These are phyloP conservation scores for Morpho deidamia DNA, from an alignment of 2,888 invertebrate species.

Conservation along the genomic window DNA sequence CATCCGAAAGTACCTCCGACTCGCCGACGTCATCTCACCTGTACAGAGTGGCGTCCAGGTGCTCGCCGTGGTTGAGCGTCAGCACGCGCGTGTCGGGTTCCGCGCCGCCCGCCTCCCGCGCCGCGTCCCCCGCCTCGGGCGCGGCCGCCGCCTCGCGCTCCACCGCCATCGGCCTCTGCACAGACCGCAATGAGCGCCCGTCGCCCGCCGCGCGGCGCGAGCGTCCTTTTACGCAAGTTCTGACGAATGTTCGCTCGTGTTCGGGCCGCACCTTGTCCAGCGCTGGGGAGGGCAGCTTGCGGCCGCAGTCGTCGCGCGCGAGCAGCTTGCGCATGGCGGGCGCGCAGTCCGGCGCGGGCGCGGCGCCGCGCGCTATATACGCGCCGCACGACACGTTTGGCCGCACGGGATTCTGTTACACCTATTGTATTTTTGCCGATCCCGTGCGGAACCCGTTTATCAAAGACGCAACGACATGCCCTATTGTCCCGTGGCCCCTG, in stretches of 20 bases:
- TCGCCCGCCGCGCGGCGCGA: too few species aligned
- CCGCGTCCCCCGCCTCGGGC: background rate
- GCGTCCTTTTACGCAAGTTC: background rate
- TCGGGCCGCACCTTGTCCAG: background rate
- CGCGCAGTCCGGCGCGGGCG: constrained; percentile 20
- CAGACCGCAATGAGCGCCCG: too few species aligned
- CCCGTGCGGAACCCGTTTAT: background rate
- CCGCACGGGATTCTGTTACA: background rate
- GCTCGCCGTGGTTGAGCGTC: constrained; percentile 86
- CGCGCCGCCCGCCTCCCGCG: constrained; percentile 22
- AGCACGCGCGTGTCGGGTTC: constrained; percentile 77
- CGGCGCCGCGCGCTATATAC: constrained; percentile 13
- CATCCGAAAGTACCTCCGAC: too few species aligned
- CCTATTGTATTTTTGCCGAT: background rate
- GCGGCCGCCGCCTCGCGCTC: constrained; percentile 36
- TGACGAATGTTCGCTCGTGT: too few species aligned
- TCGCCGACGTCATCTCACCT: constrained; percentile 34
- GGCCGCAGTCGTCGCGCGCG: constrained; percentile 46
- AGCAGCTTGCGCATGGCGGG: constrained; percentile 41
- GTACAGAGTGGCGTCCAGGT: constrained; percentile 86
- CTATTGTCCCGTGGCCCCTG: too few species aligned
- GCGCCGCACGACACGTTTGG: constrained; percentile 9
- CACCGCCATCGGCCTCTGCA: constrained; percentile 63
- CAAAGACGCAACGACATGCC: too few species aligned
- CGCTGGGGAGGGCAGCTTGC: constrained; percentile 21